Conservation (phyloP, 2,113 vertebrate genomes). For the Ciconia stormi region DNA sequence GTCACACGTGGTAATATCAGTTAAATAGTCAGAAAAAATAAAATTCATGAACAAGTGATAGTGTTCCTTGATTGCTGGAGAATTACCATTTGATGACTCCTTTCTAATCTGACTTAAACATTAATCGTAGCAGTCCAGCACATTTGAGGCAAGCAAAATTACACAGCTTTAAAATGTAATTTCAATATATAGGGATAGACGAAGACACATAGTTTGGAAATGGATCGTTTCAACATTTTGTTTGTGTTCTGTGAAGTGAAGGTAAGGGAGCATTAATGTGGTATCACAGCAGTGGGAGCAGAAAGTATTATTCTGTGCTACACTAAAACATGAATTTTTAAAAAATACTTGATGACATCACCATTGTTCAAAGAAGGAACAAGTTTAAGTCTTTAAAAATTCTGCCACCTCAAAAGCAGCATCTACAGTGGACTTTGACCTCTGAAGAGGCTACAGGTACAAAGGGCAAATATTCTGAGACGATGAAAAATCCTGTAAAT, state of each 20-base stretch:
- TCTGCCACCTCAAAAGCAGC: background rate
- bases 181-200: background rate
- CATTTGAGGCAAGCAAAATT: background rate
- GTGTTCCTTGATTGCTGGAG: background rate
- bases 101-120: background rate
- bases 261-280: background rate
- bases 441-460: background rate
- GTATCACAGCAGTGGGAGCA: background rate
- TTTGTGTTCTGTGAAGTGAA: background rate
- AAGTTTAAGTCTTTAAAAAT: background rate
- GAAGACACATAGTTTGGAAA: background rate
- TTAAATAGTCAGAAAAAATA: background rate
- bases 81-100: background rate
- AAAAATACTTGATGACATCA: background rate
- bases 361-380: background rate
- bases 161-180: background rate
- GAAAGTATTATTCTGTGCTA: background rate
- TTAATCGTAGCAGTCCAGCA: background rate
- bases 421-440: background rate
- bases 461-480: background rate
- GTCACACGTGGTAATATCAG: background rate
- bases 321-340: background rate
- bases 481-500: constrained; percentile 7
- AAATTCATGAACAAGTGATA: background rate
- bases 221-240: background rate